Evolutionary conservation across 2,797 vertebrate genomes (phyloP).

Genomic region (Sebastes cheni): DNA sequence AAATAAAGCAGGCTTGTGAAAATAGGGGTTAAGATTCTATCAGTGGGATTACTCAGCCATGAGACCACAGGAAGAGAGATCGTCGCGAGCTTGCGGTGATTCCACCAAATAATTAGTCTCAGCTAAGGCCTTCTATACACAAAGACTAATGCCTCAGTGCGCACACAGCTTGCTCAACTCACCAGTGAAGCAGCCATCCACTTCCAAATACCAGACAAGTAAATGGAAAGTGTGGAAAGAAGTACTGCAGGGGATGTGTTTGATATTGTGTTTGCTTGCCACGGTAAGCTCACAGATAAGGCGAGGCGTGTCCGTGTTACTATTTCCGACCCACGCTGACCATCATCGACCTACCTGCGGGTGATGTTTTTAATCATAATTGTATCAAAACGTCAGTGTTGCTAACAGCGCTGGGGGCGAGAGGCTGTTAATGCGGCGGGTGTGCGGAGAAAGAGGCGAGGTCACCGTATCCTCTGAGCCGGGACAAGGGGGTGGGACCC

Average conservation of each 20-base stretch:
- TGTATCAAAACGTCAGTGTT: constrained; percentile 67
- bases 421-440: constrained; percentile 40
- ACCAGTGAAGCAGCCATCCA: constrained; percentile 1
- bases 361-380: constrained; percentile 75
- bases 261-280: constrained; percentile 44
- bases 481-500: constrained; percentile 60
- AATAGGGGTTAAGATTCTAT: constrained; percentile 75
- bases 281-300: constrained; percentile 51
- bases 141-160: constrained; percentile 48
- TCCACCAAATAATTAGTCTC: constrained; percentile 77
- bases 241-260: constrained; percentile 35
- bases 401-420: constrained; percentile 52
- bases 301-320: constrained; percentile 45
- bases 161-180: constrained; percentile 38
- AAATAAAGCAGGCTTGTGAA: constrained; percentile 72
- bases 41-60: constrained; percentile 70
- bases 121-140: constrained; percentile 52
- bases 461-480: constrained; percentile 77
- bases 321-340: constrained; percentile 35
- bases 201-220: constrained; percentile 32
- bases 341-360: constrained; percentile 71
- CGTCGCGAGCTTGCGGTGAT: constrained; percentile 56
- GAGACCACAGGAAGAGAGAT: constrained; percentile 64
- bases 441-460: constrained; percentile 54
- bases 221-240: constrained; percentile 22